Evolutionary conservation across 1,140 invertebrate species (phyloP), one percentile per base, ranked within the genome.

Genomic region (Whitmania pigra): DNA sequence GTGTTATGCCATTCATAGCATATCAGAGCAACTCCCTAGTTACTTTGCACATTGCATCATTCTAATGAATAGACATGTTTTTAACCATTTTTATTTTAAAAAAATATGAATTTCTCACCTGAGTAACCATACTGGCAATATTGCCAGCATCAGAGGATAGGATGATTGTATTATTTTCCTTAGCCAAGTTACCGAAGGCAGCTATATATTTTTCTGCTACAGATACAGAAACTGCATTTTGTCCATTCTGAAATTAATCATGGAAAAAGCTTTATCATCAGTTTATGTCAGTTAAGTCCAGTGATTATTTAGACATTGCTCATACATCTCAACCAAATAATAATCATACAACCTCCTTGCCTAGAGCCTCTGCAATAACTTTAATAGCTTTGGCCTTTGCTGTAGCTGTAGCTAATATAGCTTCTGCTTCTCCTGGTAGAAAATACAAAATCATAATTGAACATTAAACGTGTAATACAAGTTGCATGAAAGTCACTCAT

Each of bases 171-270:
- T 98, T 99, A 76, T 89, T 92, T 49, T 88, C 89, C 81, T 93
- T 90, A 0, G 95, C 95, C 69, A 99, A 80, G 77, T 95, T 90
- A 78, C 91, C 86, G 82, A 98, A 98, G 18, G 94, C 94, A 36
- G 86, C 81, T 54, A 99, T 90, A 80, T 99, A 99, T 78, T 96
- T 91, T 78, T 98, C 93, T 0, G 95, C 95, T 73, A 98, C 84
- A 40, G 87, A 88, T n/a, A 97, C 84, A 0, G 91, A 88, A 20
- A 94, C 95, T 5, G 95, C 95, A 84, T 92, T 88, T 63, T 76
- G 75, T 25, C 80, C 81, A 77, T 82, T 78, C 81, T 82, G 53
- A 60, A 72, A 68, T 15, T 13, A 49, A 49, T 7, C 43, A 49
- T 49, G 13, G 43, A 49, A 49, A 36, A 3, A 1, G 2, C 43